Percentiles rank a stretch among this genome's conserved stretches.
Conservation (phyloP, 2,888 invertebrate species). For the Eurois occulta region DNA sequence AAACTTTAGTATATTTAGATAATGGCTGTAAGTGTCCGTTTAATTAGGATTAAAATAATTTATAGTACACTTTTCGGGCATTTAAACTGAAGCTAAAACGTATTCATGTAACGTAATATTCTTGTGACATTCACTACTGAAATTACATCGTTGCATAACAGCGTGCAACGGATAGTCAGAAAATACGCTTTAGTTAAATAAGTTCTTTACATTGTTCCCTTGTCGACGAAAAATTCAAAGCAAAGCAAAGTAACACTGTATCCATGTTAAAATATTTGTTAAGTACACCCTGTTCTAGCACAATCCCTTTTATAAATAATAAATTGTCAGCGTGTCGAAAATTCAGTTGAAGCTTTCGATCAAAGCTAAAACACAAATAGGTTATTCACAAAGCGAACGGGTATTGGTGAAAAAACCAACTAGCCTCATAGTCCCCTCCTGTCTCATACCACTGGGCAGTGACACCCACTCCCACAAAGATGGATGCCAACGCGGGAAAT, state of each 20-base stretch:
- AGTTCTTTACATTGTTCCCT: slow-evolving; percentile 31
- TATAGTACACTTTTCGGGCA: slow-evolving; percentile 19
- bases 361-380: slow-evolving; percentile 78
- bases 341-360: slow-evolving; percentile 58
- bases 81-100: slow-evolving; percentile 7
- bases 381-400: slow-evolving; percentile 79
- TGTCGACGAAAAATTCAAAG: slow-evolving; percentile 41
- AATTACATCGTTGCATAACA: slow-evolving; percentile 29
- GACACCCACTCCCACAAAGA: slow-evolving; percentile 81
- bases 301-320: slow-evolving; percentile 24
- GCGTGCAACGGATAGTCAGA: slow-evolving; percentile 20
- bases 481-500: slow-evolving; percentile 84
- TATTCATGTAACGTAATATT: slow-evolving; percentile 23
- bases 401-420: slow-evolving; percentile 82
- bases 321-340: slow-evolving; percentile 27
- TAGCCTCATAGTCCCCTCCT: slow-evolving; percentile 68
- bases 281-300: not conserved
- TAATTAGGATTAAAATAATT: slow-evolving; percentile 38
- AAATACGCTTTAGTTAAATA: slow-evolving; percentile 37
- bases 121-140: slow-evolving; percentile 20
- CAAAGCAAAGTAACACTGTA: not conserved
- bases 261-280: slow-evolving; percentile 3
- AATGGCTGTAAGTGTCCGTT: slow-evolving; percentile 3
- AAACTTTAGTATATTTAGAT: slow-evolving; percentile 29
- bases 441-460: slow-evolving; percentile 64